These are phyloP conservation scores for Setophaga petechia DNA, from an alignment of 2,113 vertebrate species.

Conservation along the genomic window DNA sequence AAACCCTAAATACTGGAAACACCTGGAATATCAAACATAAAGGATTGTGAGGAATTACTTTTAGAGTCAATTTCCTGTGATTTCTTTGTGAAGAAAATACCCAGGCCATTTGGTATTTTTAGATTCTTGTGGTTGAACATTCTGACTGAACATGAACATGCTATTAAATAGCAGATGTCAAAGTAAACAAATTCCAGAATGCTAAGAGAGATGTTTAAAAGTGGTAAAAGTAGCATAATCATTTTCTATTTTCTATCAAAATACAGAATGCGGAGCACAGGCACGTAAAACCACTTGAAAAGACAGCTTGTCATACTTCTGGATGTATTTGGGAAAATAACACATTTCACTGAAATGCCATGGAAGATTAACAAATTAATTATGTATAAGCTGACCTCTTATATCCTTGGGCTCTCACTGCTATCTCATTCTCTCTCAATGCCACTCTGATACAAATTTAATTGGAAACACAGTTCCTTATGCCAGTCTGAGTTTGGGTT, in stretches of 20 bases:
- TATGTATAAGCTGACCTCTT: conserved; percentile 17
- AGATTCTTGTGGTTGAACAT: background rate
- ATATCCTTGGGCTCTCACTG: background rate
- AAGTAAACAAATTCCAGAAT: background rate
- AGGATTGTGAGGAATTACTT: background rate
- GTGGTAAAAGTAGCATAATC: background rate
- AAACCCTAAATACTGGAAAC: background rate
- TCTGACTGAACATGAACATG: background rate
- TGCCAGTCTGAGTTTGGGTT: background rate
- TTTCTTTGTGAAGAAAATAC: background rate
- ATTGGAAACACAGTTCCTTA: background rate
- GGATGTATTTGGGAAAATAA: conserved; percentile 10
- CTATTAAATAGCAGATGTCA: background rate
- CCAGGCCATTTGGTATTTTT: background rate
- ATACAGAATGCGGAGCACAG: background rate
- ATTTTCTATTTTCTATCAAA: background rate
- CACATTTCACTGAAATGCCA: background rate
- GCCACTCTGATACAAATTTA: background rate
- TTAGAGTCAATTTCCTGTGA: background rate
- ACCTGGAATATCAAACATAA: background rate
- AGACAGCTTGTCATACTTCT: background rate
- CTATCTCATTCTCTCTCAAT: background rate
- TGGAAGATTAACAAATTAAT: conserved; percentile 37
- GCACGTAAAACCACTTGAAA: background rate
- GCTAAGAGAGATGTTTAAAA: background rate